Base-by-base conservation (phyloP, 2,113 vertebrate species). In the Climacteris rufus region DNA sequence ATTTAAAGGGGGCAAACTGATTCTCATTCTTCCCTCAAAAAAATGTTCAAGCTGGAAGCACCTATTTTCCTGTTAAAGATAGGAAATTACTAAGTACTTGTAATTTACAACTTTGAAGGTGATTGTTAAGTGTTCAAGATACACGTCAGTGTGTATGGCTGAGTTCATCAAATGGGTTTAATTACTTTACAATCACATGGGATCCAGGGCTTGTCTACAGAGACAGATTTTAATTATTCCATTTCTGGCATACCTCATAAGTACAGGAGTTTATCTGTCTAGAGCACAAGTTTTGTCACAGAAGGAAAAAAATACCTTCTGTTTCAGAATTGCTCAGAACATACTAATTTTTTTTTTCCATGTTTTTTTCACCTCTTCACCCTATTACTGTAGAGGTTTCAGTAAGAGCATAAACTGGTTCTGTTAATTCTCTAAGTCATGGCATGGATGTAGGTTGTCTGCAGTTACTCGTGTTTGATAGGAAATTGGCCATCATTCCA, bases 121-220 rank as follows among this genome's bases (percentile, higher is more conserved):
- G 3, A 53, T 91, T 56, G 83, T 81, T 84, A 60, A 78, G 59
- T 52, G 35, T 82, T 94, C 39, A 87, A 91, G 84, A 63, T 64
- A 44, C 30, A 50, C 39, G 89, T 94, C 27, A 33, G 77, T 42
- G 3, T n/a, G 35, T 93, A 16, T 66, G 71, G 61, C 65, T 52
- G 69, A 44, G 35, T 66, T 91, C 44, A 40, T 93, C 50, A 75
- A 71, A 89, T 75, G 77, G 35, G 30, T 79, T 91, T 94, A 91
- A 95, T 95, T 96, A 91, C 78, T 87, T 63, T 64, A 60, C 89
- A 93, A 84, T 91, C 68, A 70, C 39, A 78, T 56, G 78, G 28
- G 47, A 84, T 68, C 56, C 69, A 87, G 87, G 81, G 33, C 44
- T 87, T 84, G 56, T 87, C 84, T 89, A 4, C 18, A 47, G 70